A percentile compares a stretch with the other conserved stretches of the same genome.
phyloP scores from a whole-genome alignment of 1,140 invertebrate species.

The Pentalonia nigronervosa region DNA sequence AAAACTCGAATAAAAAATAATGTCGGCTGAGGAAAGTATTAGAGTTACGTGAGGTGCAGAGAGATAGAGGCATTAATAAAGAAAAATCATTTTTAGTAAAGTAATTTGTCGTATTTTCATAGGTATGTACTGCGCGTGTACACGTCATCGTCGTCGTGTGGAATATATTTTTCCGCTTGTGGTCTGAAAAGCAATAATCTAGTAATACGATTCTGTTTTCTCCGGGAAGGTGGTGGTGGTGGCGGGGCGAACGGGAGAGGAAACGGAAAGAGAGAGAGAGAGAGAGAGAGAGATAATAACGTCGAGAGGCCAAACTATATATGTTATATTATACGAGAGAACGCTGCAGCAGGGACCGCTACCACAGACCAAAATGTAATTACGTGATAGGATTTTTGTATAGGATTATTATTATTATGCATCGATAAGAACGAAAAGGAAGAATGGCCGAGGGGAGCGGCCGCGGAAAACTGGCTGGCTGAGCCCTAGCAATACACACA shows the following conservation, averaged over 20 bases:
- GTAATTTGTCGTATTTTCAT: slow-evolving; percentile 20
- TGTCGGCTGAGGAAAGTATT: background rate
- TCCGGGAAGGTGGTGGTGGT: too few relatives aligned
- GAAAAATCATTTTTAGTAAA: slow-evolving; percentile 39
- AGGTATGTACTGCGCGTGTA: background rate
- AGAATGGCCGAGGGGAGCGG: background rate
- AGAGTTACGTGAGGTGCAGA: background rate
- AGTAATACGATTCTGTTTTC: slow-evolving; percentile 31
- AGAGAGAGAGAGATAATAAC: background rate
- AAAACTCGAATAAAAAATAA: slow-evolving; percentile 2
- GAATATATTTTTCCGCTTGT: slow-evolving; percentile 4
- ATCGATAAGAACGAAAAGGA: slow-evolving; percentile 32
- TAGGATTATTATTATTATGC: slow-evolving; percentile 53
- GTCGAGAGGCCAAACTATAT: slow-evolving; percentile 13
- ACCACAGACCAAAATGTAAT: slow-evolving; percentile 51
- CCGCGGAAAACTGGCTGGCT: background rate
- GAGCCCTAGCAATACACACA: background rate
- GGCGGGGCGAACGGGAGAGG: too few relatives aligned
- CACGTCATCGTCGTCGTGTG: background rate
- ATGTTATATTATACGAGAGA: background rate
- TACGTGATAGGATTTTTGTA: slow-evolving; percentile 49
- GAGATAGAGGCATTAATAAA: background rate
- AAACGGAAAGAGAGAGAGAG: background rate
- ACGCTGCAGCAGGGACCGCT: background rate
- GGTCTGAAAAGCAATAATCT: slow-evolving; percentile 48